These are phyloP conservation scores for Catharus fuscescens DNA, from an alignment of 2,113 vertebrate species.

Conservation along the genomic window DNA sequence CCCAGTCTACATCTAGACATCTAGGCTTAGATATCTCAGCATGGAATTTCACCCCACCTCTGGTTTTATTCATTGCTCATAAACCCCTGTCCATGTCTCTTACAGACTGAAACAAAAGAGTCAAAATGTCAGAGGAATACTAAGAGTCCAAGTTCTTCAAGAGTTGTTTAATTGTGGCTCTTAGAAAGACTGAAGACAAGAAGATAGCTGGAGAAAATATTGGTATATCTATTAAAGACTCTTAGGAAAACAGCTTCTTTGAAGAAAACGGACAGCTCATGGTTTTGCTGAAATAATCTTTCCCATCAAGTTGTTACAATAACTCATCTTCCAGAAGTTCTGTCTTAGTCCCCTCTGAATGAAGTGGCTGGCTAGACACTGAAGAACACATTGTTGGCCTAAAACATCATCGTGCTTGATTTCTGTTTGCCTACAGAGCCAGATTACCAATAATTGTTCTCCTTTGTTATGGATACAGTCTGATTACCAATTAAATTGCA, in stretches of 20 bases:
- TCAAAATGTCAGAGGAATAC: not conserved
- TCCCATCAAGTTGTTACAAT: not conserved
- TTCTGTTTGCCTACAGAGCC: not conserved
- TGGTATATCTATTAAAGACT: not conserved
- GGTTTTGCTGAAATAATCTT: not conserved
- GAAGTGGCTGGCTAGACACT: not conserved
- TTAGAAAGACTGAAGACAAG: not conserved
- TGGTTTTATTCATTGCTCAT: not conserved
- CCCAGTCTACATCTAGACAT: not conserved
- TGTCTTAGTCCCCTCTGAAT: not conserved
- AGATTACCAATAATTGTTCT: not conserved
- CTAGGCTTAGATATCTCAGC: not conserved
- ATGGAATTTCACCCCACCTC: not conserved
- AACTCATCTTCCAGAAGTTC: not conserved
- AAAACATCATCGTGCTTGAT: not conserved
- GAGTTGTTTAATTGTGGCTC: not conserved
- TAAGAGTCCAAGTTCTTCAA: not conserved
- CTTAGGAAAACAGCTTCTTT: not conserved
- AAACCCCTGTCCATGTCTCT: not conserved
- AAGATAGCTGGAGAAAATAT: not conserved
- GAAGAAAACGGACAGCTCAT: not conserved
- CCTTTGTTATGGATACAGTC: not conserved
- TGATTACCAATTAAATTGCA: not conserved
- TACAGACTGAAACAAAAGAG: not conserved
- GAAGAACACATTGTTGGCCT: not conserved